These are phyloP conservation scores for Marcusenius ussheri DNA, from an alignment of 2,113 vertebrate species.

Conservation along the genomic window DNA sequence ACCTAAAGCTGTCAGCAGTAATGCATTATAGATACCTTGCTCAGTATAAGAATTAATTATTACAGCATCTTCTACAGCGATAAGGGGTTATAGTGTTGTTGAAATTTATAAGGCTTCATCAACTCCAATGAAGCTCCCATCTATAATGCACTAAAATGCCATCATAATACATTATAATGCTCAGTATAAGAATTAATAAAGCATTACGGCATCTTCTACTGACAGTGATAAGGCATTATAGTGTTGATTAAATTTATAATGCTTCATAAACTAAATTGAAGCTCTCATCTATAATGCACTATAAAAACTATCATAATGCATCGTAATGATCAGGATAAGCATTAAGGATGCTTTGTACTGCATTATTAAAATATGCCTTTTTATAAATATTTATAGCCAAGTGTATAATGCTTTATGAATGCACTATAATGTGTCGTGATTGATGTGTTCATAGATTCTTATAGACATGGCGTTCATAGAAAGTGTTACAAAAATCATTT, in stretches of 20 bases:
- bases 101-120: neutral
- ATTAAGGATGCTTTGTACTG: too few species aligned
- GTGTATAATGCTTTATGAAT: neutral
- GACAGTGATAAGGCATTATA: neutral
- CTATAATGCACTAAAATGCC: neutral
- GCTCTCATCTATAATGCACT: neutral
- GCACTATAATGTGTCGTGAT: neutral
- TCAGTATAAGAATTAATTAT: neutral
- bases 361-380: too few species aligned
- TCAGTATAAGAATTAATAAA: neutral
- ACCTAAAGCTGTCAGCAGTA: neutral
- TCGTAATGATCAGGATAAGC: too few species aligned
- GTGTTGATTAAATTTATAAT: neutral
- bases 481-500: neutral
- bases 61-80: neutral
- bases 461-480: neutral
- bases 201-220: neutral
- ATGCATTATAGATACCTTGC: neutral
- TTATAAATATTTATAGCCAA: neutral
- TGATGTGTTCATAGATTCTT: neutral
- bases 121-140: neutral
- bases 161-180: neutral
- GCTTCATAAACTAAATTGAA: neutral
- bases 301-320: too few species aligned
- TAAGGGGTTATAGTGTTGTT: neutral